Evolutionary conservation across 2,113 vertebrate species (phyloP).

Genomic region (Suricata suricatta): DNA sequence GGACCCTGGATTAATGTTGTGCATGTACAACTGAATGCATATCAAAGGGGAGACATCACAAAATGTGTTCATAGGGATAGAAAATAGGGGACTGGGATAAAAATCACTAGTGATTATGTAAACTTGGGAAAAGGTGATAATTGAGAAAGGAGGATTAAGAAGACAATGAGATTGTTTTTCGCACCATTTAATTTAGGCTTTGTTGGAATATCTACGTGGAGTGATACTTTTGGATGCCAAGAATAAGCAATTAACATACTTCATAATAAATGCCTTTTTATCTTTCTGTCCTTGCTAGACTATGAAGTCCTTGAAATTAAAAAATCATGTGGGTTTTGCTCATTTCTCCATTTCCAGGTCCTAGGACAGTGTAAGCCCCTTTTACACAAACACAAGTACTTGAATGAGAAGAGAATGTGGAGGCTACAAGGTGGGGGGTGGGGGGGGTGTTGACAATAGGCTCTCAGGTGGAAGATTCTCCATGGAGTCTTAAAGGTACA

Average conservation of each 20-base stretch:
- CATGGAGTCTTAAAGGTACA: neutral
- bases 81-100: neutral
- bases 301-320: neutral
- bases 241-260: neutral
- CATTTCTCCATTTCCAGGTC: neutral
- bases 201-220: neutral
- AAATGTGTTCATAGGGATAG: neutral
- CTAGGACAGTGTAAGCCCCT: neutral
- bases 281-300: neutral
- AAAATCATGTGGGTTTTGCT: neutral
- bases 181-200: neutral
- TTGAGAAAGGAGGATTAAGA: neutral
- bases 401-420: neutral
- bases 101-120: neutral
- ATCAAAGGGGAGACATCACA: neutral
- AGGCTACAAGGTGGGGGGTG: neutral
- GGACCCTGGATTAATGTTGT: neutral
- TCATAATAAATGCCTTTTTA: neutral
- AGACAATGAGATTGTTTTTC: neutral
- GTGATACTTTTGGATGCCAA: neutral
- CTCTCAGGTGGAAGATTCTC: neutral
- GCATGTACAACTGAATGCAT: accelerated
- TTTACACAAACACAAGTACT: neutral
- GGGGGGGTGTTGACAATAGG: neutral
- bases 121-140: neutral